phyloP scores from a whole-genome alignment of 2,888 invertebrate species.

The Synanthedon vespiformis region DNA sequence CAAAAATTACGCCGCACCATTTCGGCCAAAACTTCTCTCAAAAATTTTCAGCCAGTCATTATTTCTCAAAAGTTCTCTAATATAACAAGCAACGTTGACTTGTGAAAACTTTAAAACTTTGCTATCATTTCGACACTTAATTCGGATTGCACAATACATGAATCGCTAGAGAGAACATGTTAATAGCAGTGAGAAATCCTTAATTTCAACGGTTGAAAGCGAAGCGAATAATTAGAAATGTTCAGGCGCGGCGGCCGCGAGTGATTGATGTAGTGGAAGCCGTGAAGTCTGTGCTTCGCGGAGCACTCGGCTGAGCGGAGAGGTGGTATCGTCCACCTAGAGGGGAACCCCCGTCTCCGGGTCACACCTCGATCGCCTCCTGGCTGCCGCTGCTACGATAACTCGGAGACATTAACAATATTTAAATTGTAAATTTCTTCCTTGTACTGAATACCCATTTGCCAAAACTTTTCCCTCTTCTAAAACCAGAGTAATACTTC shows the following conservation, averaged over 20 bases:
- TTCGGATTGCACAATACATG: not conserved
- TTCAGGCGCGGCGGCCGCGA: constrained; percentile 63
- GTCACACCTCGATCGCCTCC: constrained; percentile 17
- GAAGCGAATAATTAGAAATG: constrained; percentile 66
- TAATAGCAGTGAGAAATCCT: constrained; percentile 13
- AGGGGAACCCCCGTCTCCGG: constrained; percentile 8
- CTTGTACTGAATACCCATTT: constrained; percentile 65
- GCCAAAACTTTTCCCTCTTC: constrained; percentile 45
- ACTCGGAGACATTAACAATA: constrained; percentile 69
- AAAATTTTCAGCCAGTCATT: too few relatives aligned
- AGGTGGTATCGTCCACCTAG: not conserved
- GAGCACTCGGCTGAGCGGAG: constrained; percentile 14
- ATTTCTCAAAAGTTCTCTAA: too few relatives aligned
- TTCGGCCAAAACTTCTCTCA: too few relatives aligned
- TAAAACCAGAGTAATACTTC: constrained; percentile 15
- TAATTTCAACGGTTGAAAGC: constrained; percentile 33
- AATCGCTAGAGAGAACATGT: constrained; percentile 13
- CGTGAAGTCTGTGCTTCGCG: constrained; percentile 5
- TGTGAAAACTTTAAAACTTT: not conserved
- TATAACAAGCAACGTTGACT: too few relatives aligned
- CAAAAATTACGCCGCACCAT: too few relatives aligned
- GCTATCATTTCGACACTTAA: not conserved
- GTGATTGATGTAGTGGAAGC: constrained; percentile 70
- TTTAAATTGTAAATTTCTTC: constrained; percentile 68
- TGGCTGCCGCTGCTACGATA: constrained; percentile 35